Evolutionary conservation across 1,140 invertebrate genomes (phyloP).

Genomic region (Euwallacea similis): DNA sequence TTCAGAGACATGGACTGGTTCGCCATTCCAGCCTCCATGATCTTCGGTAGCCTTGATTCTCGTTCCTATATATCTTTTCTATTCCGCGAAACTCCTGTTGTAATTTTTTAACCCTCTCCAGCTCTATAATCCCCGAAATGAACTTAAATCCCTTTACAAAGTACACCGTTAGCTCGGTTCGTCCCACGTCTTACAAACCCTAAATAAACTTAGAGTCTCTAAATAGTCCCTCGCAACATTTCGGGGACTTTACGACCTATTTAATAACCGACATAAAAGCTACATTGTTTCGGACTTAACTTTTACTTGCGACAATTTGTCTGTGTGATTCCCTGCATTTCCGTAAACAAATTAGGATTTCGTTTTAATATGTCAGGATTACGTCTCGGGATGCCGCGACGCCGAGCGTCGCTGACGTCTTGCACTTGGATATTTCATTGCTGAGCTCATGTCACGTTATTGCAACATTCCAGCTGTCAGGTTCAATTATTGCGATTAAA

Average conservation of each 20-base stretch:
- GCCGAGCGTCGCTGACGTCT: neutral
- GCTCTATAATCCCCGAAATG: too few relatives aligned
- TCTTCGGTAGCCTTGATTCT: too few relatives aligned
- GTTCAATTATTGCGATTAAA: too few relatives aligned
- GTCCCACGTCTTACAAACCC: neutral
- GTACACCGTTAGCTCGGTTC: too few relatives aligned
- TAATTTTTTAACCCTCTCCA: too few relatives aligned
- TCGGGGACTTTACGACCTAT: conserved; percentile 32
- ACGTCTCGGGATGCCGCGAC: neutral
- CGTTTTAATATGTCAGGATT: conserved; percentile 23
- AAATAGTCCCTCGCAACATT: conserved; percentile 14
- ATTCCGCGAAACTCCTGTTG: too few relatives aligned
- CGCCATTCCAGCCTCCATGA: too few relatives aligned
- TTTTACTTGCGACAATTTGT: conserved; percentile 31
- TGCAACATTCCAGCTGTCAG: too few relatives aligned
- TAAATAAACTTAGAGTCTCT: conserved; percentile 20
- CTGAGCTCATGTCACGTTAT: too few relatives aligned
- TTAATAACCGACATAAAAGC: conserved; percentile 33
- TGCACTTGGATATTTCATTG: neutral
- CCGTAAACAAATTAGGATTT: conserved; percentile 34
- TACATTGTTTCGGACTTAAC: conserved; percentile 33
- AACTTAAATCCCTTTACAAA: too few relatives aligned
- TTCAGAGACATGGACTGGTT: too few relatives aligned
- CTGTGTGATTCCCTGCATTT: conserved; percentile 20
- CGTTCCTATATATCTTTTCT: too few relatives aligned